Evolutionary conservation across 2,797 vertebrate genomes (phyloP).

Genomic region (Erithacus rubecula): DNA sequence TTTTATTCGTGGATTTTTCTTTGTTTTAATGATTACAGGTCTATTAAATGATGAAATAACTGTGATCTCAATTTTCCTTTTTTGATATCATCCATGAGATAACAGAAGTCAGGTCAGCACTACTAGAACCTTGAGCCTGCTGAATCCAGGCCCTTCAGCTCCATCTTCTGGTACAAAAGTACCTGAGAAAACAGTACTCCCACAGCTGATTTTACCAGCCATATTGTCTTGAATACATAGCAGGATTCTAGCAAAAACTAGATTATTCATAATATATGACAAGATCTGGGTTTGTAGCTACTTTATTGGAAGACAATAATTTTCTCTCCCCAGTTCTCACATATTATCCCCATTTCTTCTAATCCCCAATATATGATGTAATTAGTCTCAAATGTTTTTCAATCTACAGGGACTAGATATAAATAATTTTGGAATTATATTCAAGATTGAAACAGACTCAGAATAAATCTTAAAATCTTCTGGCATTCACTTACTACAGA

Average conservation of each 20-base stretch:
- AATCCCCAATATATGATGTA: neutral
- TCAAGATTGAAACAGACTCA: neutral
- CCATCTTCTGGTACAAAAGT: constrained; percentile 48
- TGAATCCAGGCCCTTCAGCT: constrained; percentile 31
- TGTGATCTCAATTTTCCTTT: neutral
- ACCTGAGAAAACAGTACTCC: neutral
- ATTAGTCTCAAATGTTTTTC: neutral
- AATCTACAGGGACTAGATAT: neutral
- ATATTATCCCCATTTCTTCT: neutral
- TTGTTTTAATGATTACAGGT: neutral
- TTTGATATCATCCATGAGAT: neutral
- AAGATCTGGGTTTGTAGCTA: neutral
- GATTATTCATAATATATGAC: neutral
- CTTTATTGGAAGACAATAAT: neutral
- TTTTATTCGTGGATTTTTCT: neutral
- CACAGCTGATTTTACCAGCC: neutral
- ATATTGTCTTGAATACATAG: neutral
- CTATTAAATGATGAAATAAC: neutral
- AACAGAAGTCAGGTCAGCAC: neutral
- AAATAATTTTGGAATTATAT: neutral
- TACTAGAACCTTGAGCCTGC: neutral
- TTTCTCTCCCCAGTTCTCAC: neutral
- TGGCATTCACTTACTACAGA: neutral
- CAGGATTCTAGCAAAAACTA: neutral
- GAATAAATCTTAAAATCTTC: neutral